Evolutionary conservation across 2,888 invertebrate genomes (phyloP), one percentile per base, ranked within the genome.

Genomic region (Drosophila fungiperda): DNA sequence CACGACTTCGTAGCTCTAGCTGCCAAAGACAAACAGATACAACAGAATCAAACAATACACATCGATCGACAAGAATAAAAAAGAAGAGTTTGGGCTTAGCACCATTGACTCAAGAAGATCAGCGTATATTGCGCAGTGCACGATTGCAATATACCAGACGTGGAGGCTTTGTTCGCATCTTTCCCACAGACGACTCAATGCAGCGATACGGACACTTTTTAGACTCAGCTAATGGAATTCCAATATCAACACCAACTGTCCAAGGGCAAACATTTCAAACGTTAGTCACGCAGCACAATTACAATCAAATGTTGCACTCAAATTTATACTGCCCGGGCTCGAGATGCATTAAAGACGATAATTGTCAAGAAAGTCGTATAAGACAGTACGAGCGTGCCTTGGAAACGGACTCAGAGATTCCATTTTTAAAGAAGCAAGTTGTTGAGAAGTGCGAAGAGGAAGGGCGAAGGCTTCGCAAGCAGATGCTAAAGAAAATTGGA

Each of bases 181-280:
- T 98, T 93, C 98, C 98, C 26, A 96, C 97, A 29, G 95, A 96
- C 73, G 97, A 98, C 92, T 96, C 97, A 26, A 98, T 98, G 97
- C 95, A 95, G 91, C 95, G 96, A 91, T 97, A 97, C 92, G 95
- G 96, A 17, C 95, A 95, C 88, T 97, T 96, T 90, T 93, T 97
- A 54, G 97, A 97, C 93, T 94, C 96, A 0, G 94, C 95, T 55
- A 95, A 96, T 32, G 97, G 97, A 60, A 95, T 97, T 83, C 97
- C 97, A 0, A 94, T 96, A 52, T 95, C 95, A 63, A 95, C 95
- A 5, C 94, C 95, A 40, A 94, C 94, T 3, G 92, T 94, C 32
- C 94, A 94, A 92, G 95, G 94, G 85, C 94, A 94, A 90, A 94
- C 94, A 74, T 87, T 87, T 61, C 94, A 95, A 90, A 92, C 94